These are phyloP conservation scores for Archocentrus centrarchus DNA, from an alignment of 2,113 vertebrate genomes.

Conservation along the genomic window DNA sequence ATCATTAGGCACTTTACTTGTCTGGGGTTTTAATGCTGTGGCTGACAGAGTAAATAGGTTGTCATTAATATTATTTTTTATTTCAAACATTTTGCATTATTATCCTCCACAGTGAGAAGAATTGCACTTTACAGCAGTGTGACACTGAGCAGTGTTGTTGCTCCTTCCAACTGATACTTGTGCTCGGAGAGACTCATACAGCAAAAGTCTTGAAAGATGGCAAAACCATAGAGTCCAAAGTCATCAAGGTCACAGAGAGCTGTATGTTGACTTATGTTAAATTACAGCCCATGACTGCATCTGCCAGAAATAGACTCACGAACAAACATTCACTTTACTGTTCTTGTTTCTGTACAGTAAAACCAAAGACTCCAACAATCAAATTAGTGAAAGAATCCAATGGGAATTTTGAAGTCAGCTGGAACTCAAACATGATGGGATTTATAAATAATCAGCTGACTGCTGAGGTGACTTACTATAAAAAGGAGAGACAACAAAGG, in stretches of 20 bases:
- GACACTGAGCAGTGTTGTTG: slow-evolving; percentile 43
- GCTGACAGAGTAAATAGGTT: background rate
- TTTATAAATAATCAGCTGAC: rapidly evolving
- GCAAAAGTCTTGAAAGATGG: slow-evolving; percentile 31
- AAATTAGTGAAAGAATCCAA: background rate
- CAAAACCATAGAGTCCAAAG: background rate
- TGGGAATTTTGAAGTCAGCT: background rate
- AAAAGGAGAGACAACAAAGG: slow-evolving; percentile 42
- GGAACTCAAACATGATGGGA: rapidly evolving
- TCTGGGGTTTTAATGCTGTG: background rate
- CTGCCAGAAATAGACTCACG: background rate
- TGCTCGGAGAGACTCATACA: rapidly evolving
- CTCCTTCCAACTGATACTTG: rapidly evolving
- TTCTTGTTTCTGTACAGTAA: background rate
- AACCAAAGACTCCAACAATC: background rate
- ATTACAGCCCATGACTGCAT: background rate
- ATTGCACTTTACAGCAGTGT: slow-evolving; percentile 15
- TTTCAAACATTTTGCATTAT: background rate
- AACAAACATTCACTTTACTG: background rate
- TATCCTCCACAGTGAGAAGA: background rate
- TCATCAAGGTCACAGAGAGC: rapidly evolving
- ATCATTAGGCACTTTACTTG: background rate
- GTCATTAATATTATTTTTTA: too few species aligned
- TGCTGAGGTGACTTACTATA: slow-evolving; percentile 52
- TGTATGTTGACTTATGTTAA: slow-evolving; percentile 60